Conservation (phyloP, 2,797 vertebrate species). For the Poeciliopsis presidionis region DNA sequence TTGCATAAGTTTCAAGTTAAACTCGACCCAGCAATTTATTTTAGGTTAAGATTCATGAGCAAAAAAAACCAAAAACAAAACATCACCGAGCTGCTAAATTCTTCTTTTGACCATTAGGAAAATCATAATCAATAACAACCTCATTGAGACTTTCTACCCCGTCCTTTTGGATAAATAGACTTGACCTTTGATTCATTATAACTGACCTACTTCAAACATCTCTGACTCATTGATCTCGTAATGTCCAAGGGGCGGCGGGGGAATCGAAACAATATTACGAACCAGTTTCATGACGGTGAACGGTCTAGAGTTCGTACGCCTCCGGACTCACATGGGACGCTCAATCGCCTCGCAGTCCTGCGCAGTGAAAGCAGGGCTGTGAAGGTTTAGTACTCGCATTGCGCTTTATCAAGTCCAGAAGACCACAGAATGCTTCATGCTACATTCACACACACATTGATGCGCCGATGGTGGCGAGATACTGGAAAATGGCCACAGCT, state of each 20-base stretch:
- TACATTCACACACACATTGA: no score
- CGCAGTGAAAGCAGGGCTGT: background rate
- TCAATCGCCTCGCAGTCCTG: background rate
- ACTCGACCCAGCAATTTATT: background rate
- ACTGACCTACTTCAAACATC: background rate
- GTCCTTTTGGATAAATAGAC: background rate
- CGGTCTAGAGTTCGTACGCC: background rate
- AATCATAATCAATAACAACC: background rate
- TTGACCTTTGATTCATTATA: slow-evolving; percentile 1
- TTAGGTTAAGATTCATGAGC: slow-evolving; percentile 3
- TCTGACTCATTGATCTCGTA: slow-evolving; percentile 17
- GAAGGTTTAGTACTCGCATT: background rate
- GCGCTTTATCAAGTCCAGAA: no score
- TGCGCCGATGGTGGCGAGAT: no score
- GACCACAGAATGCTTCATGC: no score
- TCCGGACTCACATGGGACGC: background rate
- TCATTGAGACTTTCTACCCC: background rate
- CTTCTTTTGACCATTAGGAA: background rate
- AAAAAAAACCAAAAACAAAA: background rate
- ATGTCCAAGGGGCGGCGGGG: background rate
- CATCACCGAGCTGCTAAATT: background rate
- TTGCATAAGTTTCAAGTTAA: background rate
- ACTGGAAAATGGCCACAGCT: no score
- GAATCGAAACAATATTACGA: slow-evolving; percentile 19
- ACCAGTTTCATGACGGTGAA: slow-evolving; percentile 20